Evolutionary conservation across 1,140 invertebrate species (phyloP), one percentile per base, ranked within the genome.

Genomic region (Tachypleus tridentatus): DNA sequence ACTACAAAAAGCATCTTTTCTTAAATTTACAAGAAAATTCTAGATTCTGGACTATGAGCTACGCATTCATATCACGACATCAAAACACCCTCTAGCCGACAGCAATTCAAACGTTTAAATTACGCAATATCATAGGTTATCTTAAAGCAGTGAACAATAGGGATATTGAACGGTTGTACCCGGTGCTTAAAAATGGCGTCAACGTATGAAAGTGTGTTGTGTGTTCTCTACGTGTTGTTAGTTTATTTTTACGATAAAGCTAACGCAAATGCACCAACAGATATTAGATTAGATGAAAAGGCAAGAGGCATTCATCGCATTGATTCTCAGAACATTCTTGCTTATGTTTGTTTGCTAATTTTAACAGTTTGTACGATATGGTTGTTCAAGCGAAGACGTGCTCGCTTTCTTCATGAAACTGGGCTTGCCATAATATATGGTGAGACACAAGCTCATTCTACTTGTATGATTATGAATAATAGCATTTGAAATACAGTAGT

Each of bases 371-470:
- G 98, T n/a, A 98, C 95, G 64, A 95, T 97, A 77, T 98, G 96
- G 96, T 84, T 96, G 66, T 98, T 98, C 78, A 98, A 98, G 79
- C 92, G 97, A 78, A 84, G 91, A 72, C 83, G 95, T 72, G 85
- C 97, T 66, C 85, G 92, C 74, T 98, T 94, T 82, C 82, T 98
- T 52, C 93, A 98, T 77, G 95, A 98, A 82, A 98, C 94, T 70
- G 95, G 95, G 67, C 79, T 98, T 57, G 93, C 94, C 74, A 89
- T 98, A 63, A 93, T 98, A 73, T 98, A 98, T 79, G 96, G 93
- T 61, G 52, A 61, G 60, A n/a, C 49, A 10, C 7, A 11, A 10
- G 1, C 7, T 9, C 8, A n/a, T n/a, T 10, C 1, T 47, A 10
- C 29, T 7, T 59, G 58, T 59, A 59, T 59, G 58, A 59, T n/a